Evolutionary conservation across 1,140 invertebrate genomes (phyloP), one percentile per base, ranked within the genome.

Genomic region (Drosophila aff.): DNA sequence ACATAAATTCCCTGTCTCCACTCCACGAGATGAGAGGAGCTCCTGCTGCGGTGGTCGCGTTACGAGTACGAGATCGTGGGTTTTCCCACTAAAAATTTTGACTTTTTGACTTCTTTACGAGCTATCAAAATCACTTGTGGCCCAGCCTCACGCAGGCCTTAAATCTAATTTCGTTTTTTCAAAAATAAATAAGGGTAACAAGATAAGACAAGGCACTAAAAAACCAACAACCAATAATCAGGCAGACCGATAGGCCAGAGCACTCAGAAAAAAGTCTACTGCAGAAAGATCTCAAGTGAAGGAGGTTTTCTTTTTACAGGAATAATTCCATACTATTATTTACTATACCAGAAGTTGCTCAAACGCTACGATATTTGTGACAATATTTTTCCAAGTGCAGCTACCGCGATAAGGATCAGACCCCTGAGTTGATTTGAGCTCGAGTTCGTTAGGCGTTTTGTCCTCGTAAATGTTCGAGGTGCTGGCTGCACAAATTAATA

Each of bases 101-200:
- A 60, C 79, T 90, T 90, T 89, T 82, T 90, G 85, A 90, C 59
- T 90, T 79, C 79, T 90, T 90, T 90, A 90, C 79, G 85, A 90
- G 82, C 85, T 90, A 89, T 90, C 85, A 89, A 89, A 89, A 89
- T 89, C 85, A 85, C 81, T 85, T 90, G 81, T 74, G 77, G 68
- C 36, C 68, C 68, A 79, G 71, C 53, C 71, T 73, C 69, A 73
- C 71, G 71, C 57, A 75, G 82, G 41, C 61, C 81, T 80, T 79
- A 89, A 90, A 91, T 90, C 85, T 90, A 89, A 89, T 90, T 89
- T 90, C 85, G 65, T 89, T 82, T 78, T 90, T 73, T 67, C 69
- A 67, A 82, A 86, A 90, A 74, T 87, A 65, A 84, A 85, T 77
- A 84, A 84, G 81, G 81, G 72, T 80, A 84, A 84, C 67, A 79